These are phyloP conservation scores for Syrphus vitripennis DNA, from an alignment of 2,888 invertebrate genomes.

Conservation along the genomic window DNA sequence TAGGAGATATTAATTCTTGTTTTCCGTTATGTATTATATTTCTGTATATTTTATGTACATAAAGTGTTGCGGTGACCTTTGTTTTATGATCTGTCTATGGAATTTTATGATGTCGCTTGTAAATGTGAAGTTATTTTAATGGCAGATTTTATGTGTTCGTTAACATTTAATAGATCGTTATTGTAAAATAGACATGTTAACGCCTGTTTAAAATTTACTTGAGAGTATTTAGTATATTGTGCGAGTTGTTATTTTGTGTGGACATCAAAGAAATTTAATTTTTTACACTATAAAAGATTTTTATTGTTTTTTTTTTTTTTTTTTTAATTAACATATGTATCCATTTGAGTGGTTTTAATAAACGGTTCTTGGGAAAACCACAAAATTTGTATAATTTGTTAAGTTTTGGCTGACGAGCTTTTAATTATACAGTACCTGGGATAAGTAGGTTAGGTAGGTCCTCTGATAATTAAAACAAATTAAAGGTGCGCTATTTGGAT, in stretches of 20 bases:
- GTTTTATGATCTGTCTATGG: conserved; percentile 59
- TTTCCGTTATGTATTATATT: conserved; percentile 11
- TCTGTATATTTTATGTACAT: background rate
- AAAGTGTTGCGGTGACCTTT: conserved; percentile 21
- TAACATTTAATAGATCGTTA: conserved; percentile 60
- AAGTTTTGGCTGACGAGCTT: too few relatives aligned
- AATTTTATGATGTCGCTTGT: conserved; percentile 50
- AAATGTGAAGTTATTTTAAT: conserved; percentile 45
- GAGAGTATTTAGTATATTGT: background rate
- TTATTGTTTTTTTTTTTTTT: background rate
- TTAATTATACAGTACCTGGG: too few relatives aligned
- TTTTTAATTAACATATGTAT: too few relatives aligned
- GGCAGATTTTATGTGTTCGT: conserved; percentile 63
- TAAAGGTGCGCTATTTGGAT: too few relatives aligned
- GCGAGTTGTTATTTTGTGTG: background rate
- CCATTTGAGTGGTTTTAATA: too few relatives aligned
- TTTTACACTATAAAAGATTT: background rate
- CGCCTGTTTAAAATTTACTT: conserved; percentile 9
- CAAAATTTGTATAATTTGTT: too few relatives aligned
- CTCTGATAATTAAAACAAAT: too few relatives aligned
- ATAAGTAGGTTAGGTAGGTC: too few relatives aligned
- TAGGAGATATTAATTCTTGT: conserved; percentile 63
- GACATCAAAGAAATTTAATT: background rate
- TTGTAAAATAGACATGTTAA: conserved; percentile 64
- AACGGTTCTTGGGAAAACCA: too few relatives aligned